phyloP scores from a whole-genome alignment of 2,888 invertebrate species.

The Poecilobothrus nobilitatus region DNA sequence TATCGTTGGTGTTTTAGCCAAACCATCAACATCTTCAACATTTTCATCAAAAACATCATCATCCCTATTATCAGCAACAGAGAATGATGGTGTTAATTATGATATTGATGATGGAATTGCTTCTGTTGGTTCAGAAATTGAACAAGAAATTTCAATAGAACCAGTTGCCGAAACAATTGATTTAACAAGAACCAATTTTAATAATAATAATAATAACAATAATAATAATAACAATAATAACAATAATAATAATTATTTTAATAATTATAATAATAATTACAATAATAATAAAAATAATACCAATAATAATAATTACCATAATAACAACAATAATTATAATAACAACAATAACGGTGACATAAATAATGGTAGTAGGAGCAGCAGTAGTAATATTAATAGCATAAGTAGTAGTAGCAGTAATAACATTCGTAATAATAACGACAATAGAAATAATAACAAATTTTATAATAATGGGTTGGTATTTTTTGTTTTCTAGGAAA shows the following conservation, averaged over 20 bases:
- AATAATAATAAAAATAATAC: background rate
- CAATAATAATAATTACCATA: background rate
- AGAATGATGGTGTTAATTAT: background rate
- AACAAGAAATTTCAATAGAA: conserved; percentile 2
- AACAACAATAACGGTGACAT: too few species aligned
- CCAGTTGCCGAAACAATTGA: conserved; percentile 1
- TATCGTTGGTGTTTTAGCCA: background rate
- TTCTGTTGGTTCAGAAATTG: background rate
- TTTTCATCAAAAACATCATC: background rate
- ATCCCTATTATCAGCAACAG: background rate
- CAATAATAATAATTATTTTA: background rate
- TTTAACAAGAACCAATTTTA: background rate
- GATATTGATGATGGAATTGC: background rate
- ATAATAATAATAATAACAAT: background rate
- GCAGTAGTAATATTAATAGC: too few species aligned
- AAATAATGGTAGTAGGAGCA: too few species aligned
- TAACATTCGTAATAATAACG: too few species aligned
- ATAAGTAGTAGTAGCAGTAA: too few species aligned
- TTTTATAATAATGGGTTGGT: too few species aligned
- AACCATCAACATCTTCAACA: background rate
- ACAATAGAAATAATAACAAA: too few species aligned
- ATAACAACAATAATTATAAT: too few species aligned
- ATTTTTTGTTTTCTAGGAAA: too few species aligned
- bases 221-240: background rate
- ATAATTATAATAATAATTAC: background rate